Evolutionary conservation across 2,888 invertebrate genomes (phyloP).

Genomic region (Sympetrum striolatum): DNA sequence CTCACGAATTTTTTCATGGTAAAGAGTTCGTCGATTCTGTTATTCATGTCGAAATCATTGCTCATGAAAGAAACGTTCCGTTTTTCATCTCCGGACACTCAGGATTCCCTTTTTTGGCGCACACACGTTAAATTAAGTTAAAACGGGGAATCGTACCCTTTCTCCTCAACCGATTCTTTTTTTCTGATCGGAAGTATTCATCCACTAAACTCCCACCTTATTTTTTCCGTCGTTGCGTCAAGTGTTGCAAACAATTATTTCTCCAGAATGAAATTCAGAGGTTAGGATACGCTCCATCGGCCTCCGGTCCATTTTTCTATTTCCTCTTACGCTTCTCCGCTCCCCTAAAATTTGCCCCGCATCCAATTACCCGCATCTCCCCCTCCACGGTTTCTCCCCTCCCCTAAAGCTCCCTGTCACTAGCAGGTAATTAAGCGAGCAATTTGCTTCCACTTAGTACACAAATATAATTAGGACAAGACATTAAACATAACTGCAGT

Average conservation of each 20-base stretch:
- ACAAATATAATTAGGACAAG: slow-evolving; percentile 45
- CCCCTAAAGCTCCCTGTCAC: background rate
- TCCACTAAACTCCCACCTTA: background rate
- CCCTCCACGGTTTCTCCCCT: background rate
- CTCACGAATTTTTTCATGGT: too few relatives aligned
- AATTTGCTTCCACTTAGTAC: slow-evolving; percentile 45
- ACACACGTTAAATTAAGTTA: too few relatives aligned
- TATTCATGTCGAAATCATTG: too few relatives aligned
- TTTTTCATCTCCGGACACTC: too few relatives aligned
- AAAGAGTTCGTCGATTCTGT: too few relatives aligned
- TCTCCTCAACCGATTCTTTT: too few relatives aligned
- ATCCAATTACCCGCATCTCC: background rate
- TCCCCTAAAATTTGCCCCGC: background rate
- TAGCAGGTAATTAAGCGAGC: slow-evolving; percentile 31
- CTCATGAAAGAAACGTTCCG: too few relatives aligned
- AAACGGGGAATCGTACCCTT: too few relatives aligned
- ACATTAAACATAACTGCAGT: slow-evolving; percentile 40
- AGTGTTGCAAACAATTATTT: background rate
- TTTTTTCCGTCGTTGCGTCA: background rate
- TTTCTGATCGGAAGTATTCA: too few relatives aligned
- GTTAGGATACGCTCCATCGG: background rate
- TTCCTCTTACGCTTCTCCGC: background rate
- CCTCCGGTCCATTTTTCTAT: background rate
- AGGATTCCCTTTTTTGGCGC: too few relatives aligned
- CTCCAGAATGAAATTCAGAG: background rate